A percentile compares a stretch with the other conserved stretches of the same genome.
phyloP scores from a whole-genome alignment of 2,888 invertebrate species.

The Sarcophaga caerulescens region DNA sequence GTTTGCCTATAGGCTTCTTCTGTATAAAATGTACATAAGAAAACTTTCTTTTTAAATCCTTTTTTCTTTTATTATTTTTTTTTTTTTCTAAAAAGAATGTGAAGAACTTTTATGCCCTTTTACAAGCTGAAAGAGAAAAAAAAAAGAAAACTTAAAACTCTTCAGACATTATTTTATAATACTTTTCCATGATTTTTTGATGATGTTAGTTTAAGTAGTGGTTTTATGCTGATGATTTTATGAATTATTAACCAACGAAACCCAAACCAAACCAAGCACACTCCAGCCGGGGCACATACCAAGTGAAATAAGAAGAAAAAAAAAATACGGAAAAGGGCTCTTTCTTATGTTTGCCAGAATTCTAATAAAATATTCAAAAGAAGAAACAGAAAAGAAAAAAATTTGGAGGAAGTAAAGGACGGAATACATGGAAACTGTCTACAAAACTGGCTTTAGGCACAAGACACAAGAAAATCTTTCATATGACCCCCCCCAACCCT shows the following conservation, averaged over 20 bases:
- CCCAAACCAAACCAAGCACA: not conserved
- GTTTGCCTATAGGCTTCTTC: no score
- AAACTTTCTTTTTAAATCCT: no score
- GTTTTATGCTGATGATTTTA: constrained; percentile 68
- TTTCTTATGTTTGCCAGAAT: constrained; percentile 37
- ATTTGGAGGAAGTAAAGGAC: no score
- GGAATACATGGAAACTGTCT: constrained; percentile 32
- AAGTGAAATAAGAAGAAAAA: constrained; percentile 7
- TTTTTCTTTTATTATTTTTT: no score
- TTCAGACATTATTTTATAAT: constrained; percentile 55
- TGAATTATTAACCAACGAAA: constrained; percentile 65
- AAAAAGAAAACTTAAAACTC: constrained; percentile 25
- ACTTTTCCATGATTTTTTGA: constrained; percentile 63
- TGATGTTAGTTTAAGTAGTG: constrained; percentile 66
- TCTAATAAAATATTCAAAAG: constrained; percentile 38
- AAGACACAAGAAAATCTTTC: constrained; percentile 15
- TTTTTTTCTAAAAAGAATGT: no score
- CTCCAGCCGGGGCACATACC: not conserved
- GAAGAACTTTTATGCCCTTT: no score
- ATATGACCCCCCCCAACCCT: not conserved
- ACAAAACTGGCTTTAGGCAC: constrained; percentile 40
- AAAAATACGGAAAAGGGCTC: constrained; percentile 18
- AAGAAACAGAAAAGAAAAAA: not conserved
- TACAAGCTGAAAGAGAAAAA: no score
- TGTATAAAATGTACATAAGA: no score